Evolutionary conservation across 1,140 invertebrate species (phyloP), one percentile per base, ranked within the genome.

Genomic region (Panulirus ornatus): DNA sequence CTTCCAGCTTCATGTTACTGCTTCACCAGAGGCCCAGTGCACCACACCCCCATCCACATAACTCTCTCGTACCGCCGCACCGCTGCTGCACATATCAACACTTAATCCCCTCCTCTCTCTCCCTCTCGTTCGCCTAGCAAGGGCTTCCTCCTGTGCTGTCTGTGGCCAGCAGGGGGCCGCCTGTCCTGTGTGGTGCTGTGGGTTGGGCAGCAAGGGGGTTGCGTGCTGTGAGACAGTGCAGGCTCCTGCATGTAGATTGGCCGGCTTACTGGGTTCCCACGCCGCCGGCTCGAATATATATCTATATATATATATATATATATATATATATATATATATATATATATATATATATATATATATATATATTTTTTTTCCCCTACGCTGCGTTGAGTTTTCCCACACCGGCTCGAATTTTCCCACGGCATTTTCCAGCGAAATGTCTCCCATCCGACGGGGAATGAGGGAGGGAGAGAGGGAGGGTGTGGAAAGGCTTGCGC

Each of bases 381-480:
- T 47, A 14, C 44, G 14, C 44, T 11, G 44, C 5, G 44, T 11
- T 11, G 44, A 47, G 44, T 66, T 6, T 66, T 66, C 58, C 58
- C 58, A 66, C n/a, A 27, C 58, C 27, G 58, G 58, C n/a, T 66
- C 58, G 58, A 66, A 66, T 30, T 66, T 66, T 66, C n/a, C 58
- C 58, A 66, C 58, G 58, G n/a, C n/a, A n/a, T n/a, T n/a, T n/a
- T n/a, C n/a, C n/a, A n/a, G n/a, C n/a, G n/a, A n/a, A n/a, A n/a
- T n/a, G n/a, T n/a, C n/a, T n/a, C n/a, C n/a, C n/a, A n/a, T n/a
- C 44, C 5, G 44, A 47, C 14, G 44, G 44, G 5, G 44, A 47
- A 47, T 47, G 44, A 14, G 44, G 14, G 44, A 47, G 44, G 44
- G 44, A 14, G 44, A 47, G 14, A 47, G 44, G 44, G 44, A 14